A percentile compares a stretch with the other conserved stretches of the same genome.
Conservation (phyloP, 1,140 invertebrate genomes). For the Melipona quadrifasciata region DNA sequence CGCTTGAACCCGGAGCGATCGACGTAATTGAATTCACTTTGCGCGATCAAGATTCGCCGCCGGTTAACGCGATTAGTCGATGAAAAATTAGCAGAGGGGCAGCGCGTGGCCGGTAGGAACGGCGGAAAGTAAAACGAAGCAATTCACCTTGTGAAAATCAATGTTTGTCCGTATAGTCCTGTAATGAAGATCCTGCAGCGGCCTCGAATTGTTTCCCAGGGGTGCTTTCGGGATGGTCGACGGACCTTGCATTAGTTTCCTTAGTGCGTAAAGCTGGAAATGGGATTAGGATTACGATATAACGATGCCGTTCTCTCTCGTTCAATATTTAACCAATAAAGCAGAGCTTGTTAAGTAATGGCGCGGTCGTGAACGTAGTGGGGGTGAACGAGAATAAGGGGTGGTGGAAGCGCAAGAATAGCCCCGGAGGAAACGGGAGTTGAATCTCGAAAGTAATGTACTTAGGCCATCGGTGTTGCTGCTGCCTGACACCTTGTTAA, state of each 20-base stretch:
- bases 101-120: neutral
- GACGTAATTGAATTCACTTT: too few species aligned
- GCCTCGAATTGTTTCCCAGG: conserved; percentile 96
- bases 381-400: neutral
- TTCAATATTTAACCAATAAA: conserved; percentile 53
- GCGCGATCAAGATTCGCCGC: neutral
- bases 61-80: neutral
- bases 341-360: conserved; percentile 44
- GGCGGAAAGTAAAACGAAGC: conserved; percentile 18
- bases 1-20: neutral
- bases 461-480: conserved; percentile 4
- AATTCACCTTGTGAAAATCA: conserved; percentile 91
- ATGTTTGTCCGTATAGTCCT: conserved; percentile 98
- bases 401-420: neutral
- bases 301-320: conserved; percentile 32
- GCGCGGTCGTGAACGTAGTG: neutral
- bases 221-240: conserved; percentile 92
- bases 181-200: conserved; percentile 93
- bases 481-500: neutral
- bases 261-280: conserved; percentile 90
- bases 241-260: conserved; percentile 93
- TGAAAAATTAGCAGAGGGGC: neutral
- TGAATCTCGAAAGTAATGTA: conserved; percentile 27
- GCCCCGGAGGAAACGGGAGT: neutral
- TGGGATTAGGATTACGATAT: conserved; percentile 56